Percentiles rank a stretch among this genome's conserved stretches.
Evolutionary conservation across 2,888 invertebrate genomes (phyloP).

Genomic region (Stenotaenia linearis): DNA sequence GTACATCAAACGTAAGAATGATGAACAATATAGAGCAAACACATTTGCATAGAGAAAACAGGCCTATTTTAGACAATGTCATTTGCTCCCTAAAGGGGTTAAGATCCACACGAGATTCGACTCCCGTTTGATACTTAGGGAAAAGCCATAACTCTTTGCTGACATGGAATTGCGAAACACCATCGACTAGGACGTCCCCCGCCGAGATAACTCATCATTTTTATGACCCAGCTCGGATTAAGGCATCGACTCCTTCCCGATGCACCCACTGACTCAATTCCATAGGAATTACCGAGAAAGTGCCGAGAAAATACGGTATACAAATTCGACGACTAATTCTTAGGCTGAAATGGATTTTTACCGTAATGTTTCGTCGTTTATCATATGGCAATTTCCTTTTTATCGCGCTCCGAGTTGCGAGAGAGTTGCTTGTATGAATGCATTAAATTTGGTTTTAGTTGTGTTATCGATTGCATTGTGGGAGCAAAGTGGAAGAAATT

Average conservation of each 20-base stretch:
- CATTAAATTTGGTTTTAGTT: neutral
- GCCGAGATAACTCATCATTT: constrained; percentile 17
- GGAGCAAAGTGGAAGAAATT: neutral
- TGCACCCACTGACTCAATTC: neutral
- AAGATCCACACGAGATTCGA: neutral
- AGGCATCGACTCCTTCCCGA: neutral
- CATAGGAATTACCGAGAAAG: neutral
- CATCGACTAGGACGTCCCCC: constrained; percentile 11
- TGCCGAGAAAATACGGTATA: neutral
- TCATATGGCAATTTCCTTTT: neutral
- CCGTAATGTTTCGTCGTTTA: neutral
- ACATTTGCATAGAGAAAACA: no score
- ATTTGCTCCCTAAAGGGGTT: neutral
- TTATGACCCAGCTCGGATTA: neutral
- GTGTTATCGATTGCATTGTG: neutral
- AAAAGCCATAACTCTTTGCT: neutral
- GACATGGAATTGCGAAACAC: neutral
- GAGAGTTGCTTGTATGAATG: neutral
- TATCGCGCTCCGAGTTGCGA: neutral
- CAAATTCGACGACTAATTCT: neutral
- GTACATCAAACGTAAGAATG: no score
- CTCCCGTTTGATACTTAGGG: neutral
- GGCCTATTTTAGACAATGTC: neutral
- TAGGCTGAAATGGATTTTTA: neutral
- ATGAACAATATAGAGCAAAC: no score